Evolutionary conservation across 2,113 vertebrate genomes (phyloP).

Genomic region (Esox niger): DNA sequence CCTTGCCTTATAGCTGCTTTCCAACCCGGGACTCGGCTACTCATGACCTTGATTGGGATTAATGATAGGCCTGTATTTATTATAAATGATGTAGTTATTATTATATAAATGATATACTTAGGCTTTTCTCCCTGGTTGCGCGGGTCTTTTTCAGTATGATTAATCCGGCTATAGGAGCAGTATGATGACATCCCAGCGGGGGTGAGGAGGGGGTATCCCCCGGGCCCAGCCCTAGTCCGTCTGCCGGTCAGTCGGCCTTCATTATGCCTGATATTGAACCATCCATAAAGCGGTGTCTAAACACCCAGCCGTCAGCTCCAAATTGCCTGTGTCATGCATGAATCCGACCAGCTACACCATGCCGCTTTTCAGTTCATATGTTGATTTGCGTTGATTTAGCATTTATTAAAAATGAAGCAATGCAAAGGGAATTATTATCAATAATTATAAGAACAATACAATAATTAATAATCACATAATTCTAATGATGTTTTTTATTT

Average conservation of each 20-base stretch:
- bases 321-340: slow-evolving; percentile 88
- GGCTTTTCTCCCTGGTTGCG: slow-evolving; percentile 76
- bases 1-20: not conserved
- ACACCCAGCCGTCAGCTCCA: slow-evolving; percentile 97
- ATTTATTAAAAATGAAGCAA: not conserved
- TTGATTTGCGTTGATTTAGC: not conserved
- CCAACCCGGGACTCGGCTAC: slow-evolving; percentile 82
- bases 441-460: slow-evolving; percentile 15
- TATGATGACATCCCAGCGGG: slow-evolving; percentile 91
- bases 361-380: slow-evolving; percentile 49
- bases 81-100: slow-evolving; percentile 11
- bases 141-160: slow-evolving; percentile 92
- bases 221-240: slow-evolving; percentile 83
- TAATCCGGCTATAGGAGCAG: slow-evolving; percentile 83
- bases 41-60: slow-evolving; percentile 88
- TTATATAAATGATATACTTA: slow-evolving; percentile 68
- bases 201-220: slow-evolving; percentile 79
- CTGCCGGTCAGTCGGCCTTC: slow-evolving; percentile 92
- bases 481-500: too few species aligned
- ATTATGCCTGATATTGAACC: slow-evolving; percentile 93
- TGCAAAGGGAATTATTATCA: not conserved
- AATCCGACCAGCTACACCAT: slow-evolving; percentile 78
- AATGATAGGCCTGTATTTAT: slow-evolving; percentile 79
- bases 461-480: slow-evolving; percentile 7
- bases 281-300: slow-evolving; percentile 99